Conservation (phyloP, 2,113 vertebrate genomes). For the Trochalopteron elliotii region DNA sequence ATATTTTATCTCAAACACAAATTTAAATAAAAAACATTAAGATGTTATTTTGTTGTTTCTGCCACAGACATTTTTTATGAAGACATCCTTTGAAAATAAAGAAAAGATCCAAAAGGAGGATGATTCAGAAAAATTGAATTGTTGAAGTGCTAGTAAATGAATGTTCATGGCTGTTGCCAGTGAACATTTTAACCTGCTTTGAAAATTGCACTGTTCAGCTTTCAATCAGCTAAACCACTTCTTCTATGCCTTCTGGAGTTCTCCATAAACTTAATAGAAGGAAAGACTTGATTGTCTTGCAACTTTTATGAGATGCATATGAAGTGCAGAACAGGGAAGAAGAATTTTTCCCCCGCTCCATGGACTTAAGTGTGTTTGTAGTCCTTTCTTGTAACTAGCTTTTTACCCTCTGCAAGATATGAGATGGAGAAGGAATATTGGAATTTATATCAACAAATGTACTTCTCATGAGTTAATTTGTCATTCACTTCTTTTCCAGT, state of each 20-base stretch:
- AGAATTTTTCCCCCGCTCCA: neutral
- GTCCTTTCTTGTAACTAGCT: neutral
- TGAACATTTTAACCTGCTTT: neutral
- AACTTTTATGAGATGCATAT: neutral
- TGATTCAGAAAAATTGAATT: neutral
- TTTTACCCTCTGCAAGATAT: neutral
- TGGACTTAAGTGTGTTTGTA: neutral
- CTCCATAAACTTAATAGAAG: neutral
- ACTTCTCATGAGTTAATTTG: neutral
- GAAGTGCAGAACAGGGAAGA: neutral
- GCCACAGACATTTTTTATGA: neutral
- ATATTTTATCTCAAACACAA: neutral
- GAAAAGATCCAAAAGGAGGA: neutral
- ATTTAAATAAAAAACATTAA: neutral
- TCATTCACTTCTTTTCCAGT: slow-evolving; percentile 29
- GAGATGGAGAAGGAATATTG: neutral
- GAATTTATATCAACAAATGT: neutral
- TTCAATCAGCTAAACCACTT: neutral
- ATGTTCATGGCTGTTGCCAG: neutral
- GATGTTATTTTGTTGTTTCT: neutral
- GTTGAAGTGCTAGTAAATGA: neutral
- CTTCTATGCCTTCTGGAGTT: neutral
- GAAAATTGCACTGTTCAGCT: neutral
- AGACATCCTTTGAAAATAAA: neutral
- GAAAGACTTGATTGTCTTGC: neutral